phyloP scores from a whole-genome alignment of 2,797 vertebrate species.

The Scarus forsteni region DNA sequence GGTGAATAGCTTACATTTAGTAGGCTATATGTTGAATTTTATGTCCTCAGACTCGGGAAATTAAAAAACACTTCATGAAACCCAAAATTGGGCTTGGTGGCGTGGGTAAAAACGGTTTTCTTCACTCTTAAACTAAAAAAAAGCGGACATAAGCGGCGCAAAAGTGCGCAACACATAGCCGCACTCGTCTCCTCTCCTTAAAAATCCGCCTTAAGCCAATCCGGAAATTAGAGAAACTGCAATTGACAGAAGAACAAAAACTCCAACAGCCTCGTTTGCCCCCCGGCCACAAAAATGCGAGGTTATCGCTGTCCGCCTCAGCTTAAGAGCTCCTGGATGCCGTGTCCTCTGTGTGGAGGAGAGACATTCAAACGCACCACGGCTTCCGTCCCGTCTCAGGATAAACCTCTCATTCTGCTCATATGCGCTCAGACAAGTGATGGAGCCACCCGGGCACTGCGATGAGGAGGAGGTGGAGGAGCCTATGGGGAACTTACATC shows the following conservation, averaged over 20 bases:
- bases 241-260: slow-evolving; percentile 16
- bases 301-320: slow-evolving; percentile 47
- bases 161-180: slow-evolving; percentile 22
- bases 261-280: slow-evolving; percentile 33
- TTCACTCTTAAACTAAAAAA: no score
- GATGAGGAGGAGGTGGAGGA: slow-evolving; percentile 28
- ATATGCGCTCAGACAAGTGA: slow-evolving; percentile 35
- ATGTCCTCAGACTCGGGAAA: slow-evolving; percentile 19
- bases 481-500: slow-evolving; percentile 35
- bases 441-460: slow-evolving; percentile 42
- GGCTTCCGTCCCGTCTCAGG: slow-evolving; percentile 21
- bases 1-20: slow-evolving; percentile 1
- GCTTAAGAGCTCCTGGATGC: slow-evolving; percentile 31
- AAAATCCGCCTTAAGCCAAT: slow-evolving; percentile 38
- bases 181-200: background rate
- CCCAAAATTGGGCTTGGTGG: no score
- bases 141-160: no score
- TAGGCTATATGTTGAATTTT: background rate
- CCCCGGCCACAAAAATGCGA: slow-evolving; percentile 5
- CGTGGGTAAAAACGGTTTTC: no score
- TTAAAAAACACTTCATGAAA: background rate
- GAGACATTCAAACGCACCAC: slow-evolving; percentile 44
- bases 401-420: slow-evolving; percentile 14
- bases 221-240: slow-evolving; percentile 4
- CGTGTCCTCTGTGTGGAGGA: slow-evolving; percentile 64